Conservation (phyloP, 2,113 vertebrate genomes). For the Pollimyrus isidori region DNA sequence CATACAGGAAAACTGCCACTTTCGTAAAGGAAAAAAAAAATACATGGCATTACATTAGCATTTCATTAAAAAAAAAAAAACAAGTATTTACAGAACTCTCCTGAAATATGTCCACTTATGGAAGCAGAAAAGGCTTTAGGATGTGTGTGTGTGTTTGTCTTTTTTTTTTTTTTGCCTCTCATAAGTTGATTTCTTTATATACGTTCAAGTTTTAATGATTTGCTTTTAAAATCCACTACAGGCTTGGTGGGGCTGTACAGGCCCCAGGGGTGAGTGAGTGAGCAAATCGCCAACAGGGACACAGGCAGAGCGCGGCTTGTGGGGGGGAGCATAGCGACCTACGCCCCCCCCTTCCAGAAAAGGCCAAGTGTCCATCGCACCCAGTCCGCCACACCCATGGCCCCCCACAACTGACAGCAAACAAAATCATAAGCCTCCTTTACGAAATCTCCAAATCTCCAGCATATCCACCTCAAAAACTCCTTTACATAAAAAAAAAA, state of each 20-base stretch:
- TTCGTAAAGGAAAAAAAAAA: conserved; percentile 24
- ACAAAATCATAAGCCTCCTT: background rate
- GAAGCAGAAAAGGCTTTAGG: conserved; percentile 58
- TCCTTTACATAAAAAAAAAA: conserved; percentile 40
- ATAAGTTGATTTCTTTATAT: conserved; percentile 27
- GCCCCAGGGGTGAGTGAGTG: conserved; percentile 21
- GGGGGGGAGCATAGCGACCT: conserved; percentile 12
- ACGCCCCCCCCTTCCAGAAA: conserved; percentile 23
- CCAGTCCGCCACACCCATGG: background rate
- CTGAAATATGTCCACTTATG: conserved; percentile 53
- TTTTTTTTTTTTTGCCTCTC: conserved; percentile 20
- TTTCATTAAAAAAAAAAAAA: conserved; percentile 38
- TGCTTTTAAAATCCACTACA: conserved; percentile 41
- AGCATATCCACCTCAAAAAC: conserved; percentile 23
- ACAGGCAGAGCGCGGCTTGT: conserved; percentile 18
- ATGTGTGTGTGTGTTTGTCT: conserved; percentile 37
- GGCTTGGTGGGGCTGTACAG: conserved; percentile 25
- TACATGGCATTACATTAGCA: conserved; percentile 46
- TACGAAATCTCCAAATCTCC: conserved; percentile 34
- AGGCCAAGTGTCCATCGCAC: conserved; percentile 37
- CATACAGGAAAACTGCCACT: conserved; percentile 64
- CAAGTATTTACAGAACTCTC: conserved; percentile 64
- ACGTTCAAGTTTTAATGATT: conserved; percentile 45
- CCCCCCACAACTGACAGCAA: conserved; percentile 18
- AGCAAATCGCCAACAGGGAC: conserved; percentile 27